Evolutionary conservation across 2,113 vertebrate species (phyloP), one percentile per base, ranked within the genome.

Genomic region (Cairina moschata): DNA sequence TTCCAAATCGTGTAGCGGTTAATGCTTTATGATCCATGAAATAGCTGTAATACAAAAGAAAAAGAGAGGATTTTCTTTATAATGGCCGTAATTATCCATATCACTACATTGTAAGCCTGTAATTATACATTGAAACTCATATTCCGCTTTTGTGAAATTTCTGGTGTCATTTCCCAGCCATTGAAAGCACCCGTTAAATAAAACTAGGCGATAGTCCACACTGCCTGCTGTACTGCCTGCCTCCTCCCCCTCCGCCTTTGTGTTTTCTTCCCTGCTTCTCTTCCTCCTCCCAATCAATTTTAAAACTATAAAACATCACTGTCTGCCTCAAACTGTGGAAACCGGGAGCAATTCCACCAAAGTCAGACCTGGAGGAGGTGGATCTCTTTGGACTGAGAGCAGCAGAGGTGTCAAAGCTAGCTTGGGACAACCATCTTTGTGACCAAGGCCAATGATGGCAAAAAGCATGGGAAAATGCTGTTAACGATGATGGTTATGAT

Each of bases 21-120:
- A 63, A 80, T 65, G 96, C 79, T 81, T 97, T 90, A 97, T 81
- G 52, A 89, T 73, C 81, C 89, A 81, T 76, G 56, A 96, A 97
- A 96, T 58, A 88, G 55, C 83, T 86, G 63, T 85, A 92, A 82
- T 63, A 72, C 2, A 67, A 82, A 96, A 90, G 63, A 9, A 56
- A 10, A 86, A 84, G 59, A 73, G 52, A 42, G n/a, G 68, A 93
- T 91, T 90, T 95, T 62, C 83, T 91, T 93, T 94, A 40, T 21
- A 96, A 95, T 85, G 46, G 73, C 83, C 56, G 78, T 89, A 62
- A 95, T 96, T 96, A 89, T 86, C 90, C 56, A 46, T 90, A 68
- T 91, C 92, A 90, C 85, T 96, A 44, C 77, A 77, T 82, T 90
- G 48, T 84, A 95, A 94, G 77, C 76, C 77, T 67, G 67, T 95